Base-by-base conservation (phyloP, 2,888 invertebrate species). In the Ophraella communa region DNA sequence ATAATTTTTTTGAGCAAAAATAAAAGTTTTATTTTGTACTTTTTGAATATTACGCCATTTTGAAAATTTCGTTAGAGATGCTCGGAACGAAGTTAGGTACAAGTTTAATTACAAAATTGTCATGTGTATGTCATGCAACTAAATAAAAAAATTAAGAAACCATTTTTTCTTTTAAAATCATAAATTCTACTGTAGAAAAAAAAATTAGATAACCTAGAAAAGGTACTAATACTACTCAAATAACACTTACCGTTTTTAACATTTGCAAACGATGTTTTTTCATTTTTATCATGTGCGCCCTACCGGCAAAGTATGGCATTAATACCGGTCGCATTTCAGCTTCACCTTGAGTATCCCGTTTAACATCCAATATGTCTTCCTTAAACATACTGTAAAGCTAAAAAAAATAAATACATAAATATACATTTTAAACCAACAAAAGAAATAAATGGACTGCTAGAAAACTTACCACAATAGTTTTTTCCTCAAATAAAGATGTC, bases 301-400 rank as follows among this genome's bases (percentile, higher is more conserved):
- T 84, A 0, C 95, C 94, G 0, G 92, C 86, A 76, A 87, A 91
- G 51, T 87, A 87, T 0, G 94, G 92, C 73, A 92, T 83, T 70
- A 88, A 86, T 0, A 88, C 85, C 0, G 91, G 87, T 74, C 88
- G 86, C 70, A 86, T 83, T 55, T 88, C 85, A 1, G 85, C 84
- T 5, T 87, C 86, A 1, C 85, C 81, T 53, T 90, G 84, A 71
- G 91, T 83, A 69, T 91, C 90, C 71, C 88, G 87, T 78, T 92
- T 93, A 0, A 89, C 87, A 17, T 86, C 86, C 65, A 91, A 88
- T 55, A 95, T 88, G 76, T 93, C 92, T 17, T 89, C 86, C 65
- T 87, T 87, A 76, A 95, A 92, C 84, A 92, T 87, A 52, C 87
- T 84, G 87, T 92, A 93, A 1, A 92, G 86, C 89, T 90, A 66